phyloP scores from a whole-genome alignment of 2,113 vertebrate species.

The Rhabdornis inornatus region DNA sequence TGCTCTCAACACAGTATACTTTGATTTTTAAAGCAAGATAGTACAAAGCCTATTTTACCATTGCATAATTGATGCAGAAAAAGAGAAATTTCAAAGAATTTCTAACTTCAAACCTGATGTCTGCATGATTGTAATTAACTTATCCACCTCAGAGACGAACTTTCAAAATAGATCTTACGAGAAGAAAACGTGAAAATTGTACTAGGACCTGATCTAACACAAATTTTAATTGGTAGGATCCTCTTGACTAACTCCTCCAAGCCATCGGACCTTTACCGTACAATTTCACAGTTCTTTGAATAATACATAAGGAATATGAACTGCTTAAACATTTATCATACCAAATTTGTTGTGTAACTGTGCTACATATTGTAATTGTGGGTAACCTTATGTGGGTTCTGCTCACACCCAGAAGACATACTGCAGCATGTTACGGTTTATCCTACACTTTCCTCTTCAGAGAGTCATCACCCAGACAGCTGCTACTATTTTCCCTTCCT shows the following conservation, averaged over 20 bases:
- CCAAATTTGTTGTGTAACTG: not conserved
- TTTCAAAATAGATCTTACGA: not conserved
- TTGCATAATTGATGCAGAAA: not conserved
- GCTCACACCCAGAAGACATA: not conserved
- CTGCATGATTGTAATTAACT: not conserved
- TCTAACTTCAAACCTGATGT: not conserved
- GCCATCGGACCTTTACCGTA: not conserved
- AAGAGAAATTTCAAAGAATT: not conserved
- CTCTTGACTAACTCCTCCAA: not conserved
- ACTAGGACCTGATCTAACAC: not conserved
- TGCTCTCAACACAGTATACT: not conserved
- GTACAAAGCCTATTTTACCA: not conserved
- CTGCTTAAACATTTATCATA: slow-evolving; percentile 16
- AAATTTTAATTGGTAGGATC: not conserved
- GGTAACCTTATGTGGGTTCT: not conserved
- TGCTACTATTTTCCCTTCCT: not conserved
- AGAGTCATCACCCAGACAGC: not conserved
- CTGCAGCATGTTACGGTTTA: not conserved
- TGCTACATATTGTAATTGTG: not conserved
- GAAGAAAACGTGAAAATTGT: not conserved
- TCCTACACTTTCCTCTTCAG: not conserved
- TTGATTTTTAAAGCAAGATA: not conserved
- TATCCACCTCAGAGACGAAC: not conserved
- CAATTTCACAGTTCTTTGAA: not conserved
- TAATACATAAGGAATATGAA: slow-evolving; percentile 27